Evolutionary conservation across 2,113 vertebrate genomes (phyloP).

Genomic region (Ammodytes dubius): DNA sequence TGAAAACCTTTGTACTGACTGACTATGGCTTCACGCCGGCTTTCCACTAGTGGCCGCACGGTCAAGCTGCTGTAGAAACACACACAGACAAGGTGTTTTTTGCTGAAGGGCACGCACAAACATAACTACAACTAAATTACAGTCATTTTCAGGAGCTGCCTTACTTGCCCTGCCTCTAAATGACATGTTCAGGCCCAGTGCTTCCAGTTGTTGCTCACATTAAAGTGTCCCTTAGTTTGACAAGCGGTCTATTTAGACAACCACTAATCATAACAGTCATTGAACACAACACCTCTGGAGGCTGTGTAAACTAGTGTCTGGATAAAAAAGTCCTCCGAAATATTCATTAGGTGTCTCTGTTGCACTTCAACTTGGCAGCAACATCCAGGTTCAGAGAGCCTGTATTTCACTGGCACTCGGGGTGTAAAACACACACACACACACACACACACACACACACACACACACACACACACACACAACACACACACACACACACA

Average conservation of each 20-base stretch:
- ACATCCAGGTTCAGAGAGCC: conserved; percentile 24
- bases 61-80: conserved; percentile 3
- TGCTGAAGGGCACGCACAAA: neutral
- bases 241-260: conserved; percentile 51
- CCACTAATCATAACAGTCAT: conserved; percentile 37
- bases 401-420: conserved; percentile 26
- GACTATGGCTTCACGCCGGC: neutral
- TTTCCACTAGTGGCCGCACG: neutral
- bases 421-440: conserved; percentile 55
- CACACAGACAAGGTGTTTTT: conserved; percentile 12
- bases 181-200: neutral
- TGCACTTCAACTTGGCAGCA: conserved; percentile 38
- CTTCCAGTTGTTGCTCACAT: conserved; percentile 40
- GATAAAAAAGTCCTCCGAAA: conserved; percentile 21
- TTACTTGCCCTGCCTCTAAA: conserved; percentile 19
- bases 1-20: conserved; percentile 27
- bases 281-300: conserved; percentile 48
- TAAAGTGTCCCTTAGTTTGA: conserved; percentile 52
- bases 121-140: conserved; percentile 17
- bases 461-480: conserved; percentile 49
- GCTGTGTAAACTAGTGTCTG: conserved; percentile 33
- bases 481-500: conserved; percentile 47
- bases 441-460: conserved; percentile 50
- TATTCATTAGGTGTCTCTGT: conserved; percentile 43
- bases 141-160: conserved; percentile 5